These are phyloP conservation scores for Sylvilagus floridanus DNA, from an alignment of 2,797 vertebrate species.

Conservation along the genomic window DNA sequence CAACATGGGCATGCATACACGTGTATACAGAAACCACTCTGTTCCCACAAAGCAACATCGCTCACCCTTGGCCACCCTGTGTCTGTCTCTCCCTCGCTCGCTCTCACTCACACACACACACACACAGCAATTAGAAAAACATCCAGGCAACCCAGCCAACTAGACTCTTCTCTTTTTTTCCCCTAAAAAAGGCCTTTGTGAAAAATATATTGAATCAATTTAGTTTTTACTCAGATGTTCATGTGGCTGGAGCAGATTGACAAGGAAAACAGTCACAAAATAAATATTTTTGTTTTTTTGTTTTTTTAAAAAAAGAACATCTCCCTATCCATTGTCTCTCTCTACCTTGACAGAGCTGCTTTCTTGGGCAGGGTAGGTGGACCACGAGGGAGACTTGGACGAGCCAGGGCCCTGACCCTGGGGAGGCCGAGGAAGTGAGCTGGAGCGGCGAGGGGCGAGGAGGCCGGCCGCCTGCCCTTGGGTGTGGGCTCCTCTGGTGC, in stretches of 20 bases:
- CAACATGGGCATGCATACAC: constrained; percentile 34
- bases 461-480: neutral
- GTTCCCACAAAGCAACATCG: neutral
- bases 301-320: constrained; percentile 70
- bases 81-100: neutral
- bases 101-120: neutral
- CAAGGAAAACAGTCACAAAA: constrained; percentile 88
- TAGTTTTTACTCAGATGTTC: constrained; percentile 86
- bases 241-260: constrained; percentile 83
- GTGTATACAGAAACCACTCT: neutral
- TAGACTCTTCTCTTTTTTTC: constrained; percentile 33
- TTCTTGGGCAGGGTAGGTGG: constrained; percentile 2
- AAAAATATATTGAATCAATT: constrained; percentile 88
- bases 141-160: neutral
- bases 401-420: neutral
- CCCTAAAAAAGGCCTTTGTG: constrained; percentile 80
- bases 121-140: neutral
- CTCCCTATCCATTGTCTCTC: constrained; percentile 65
- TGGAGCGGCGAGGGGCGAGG: neutral
- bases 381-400: neutral
- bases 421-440: neutral
- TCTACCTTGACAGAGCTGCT: constrained; percentile 61
- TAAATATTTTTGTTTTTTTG: constrained; percentile 74
- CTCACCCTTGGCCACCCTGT: neutral
- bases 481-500: neutral